These are phyloP conservation scores for Proteles cristata DNA, from an alignment of 2,113 vertebrate genomes.

Conservation along the genomic window DNA sequence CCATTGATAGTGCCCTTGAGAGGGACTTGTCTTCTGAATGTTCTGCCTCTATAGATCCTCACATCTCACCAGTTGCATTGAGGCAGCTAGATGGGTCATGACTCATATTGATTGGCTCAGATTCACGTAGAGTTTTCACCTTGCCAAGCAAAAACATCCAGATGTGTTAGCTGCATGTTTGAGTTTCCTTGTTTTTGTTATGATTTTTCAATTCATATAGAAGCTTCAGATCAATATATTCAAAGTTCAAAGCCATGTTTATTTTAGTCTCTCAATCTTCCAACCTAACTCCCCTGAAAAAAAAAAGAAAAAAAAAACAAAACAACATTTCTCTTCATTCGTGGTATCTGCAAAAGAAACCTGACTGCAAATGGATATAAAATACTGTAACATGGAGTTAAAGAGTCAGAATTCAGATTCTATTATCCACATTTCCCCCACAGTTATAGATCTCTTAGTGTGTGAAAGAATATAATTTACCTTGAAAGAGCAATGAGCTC, in stretches of 20 bases:
- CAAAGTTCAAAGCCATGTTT: not conserved
- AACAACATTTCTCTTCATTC: not conserved
- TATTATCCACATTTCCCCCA: not conserved
- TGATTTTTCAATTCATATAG: conserved; percentile 17
- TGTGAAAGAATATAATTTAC: not conserved
- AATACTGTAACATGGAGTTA: not conserved
- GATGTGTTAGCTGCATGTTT: not conserved
- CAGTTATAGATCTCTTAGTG: not conserved
- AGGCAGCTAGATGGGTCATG: not conserved
- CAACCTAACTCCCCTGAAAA: not conserved
- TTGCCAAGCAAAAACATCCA: not conserved
- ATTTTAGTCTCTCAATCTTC: not conserved
- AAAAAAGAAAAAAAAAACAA: not conserved
- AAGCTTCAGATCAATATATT: not conserved
- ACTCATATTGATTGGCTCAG: not conserved
- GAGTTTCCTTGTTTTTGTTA: not conserved
- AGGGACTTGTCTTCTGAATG: not conserved
- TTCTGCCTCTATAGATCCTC: not conserved
- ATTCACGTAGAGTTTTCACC: not conserved
- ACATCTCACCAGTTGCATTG: not conserved
- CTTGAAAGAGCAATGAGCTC: not conserved
- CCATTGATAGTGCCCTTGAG: not conserved
- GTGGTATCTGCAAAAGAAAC: not conserved
- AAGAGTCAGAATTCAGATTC: not conserved
- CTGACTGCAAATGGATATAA: not conserved